These are phyloP conservation scores for Trididemnum clinides DNA, from an alignment of 23 tunicate species.

Conservation along the genomic window DNA sequence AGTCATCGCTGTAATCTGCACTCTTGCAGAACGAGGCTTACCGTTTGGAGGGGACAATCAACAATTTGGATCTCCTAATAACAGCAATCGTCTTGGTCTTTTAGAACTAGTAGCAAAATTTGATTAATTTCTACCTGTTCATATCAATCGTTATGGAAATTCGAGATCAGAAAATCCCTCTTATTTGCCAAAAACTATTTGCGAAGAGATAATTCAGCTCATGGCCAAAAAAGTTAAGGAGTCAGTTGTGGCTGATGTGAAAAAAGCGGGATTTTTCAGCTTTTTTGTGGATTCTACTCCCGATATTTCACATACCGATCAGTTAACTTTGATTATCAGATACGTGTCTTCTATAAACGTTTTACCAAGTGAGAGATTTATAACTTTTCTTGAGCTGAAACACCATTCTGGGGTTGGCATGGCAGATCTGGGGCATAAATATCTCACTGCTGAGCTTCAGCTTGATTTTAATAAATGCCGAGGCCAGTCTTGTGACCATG, in stretches of 20 bases:
- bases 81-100: no score
- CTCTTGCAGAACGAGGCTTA: no score
- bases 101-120: no score
- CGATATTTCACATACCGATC: constrained; percentile 21
- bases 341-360: constrained; percentile 19
- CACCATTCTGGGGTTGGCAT: constrained; percentile 17
- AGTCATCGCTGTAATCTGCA: constrained; percentile 24
- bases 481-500: constrained; percentile 35
- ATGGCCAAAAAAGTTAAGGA: constrained; percentile 18
- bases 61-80: no score
- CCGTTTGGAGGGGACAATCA: no score
- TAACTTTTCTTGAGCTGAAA: constrained; percentile 30
- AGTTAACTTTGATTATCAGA: constrained; percentile 24
- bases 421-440: background rate
- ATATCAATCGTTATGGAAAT: constrained; percentile 40
- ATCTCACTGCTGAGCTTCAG: constrained; percentile 15
- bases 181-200: constrained; percentile 20
- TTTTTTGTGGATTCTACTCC: constrained; percentile 23
- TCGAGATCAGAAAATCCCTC: no score
- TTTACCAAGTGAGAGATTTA: constrained; percentile 23
- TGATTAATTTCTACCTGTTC: constrained; percentile 38
- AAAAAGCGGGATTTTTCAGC: constrained; percentile 33
- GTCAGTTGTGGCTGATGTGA: constrained; percentile 7
- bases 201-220: constrained; percentile 31
- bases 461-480: constrained; percentile 16